Evolutionary conservation across 2,113 vertebrate species (phyloP).

Genomic region (Hyla sarda): DNA sequence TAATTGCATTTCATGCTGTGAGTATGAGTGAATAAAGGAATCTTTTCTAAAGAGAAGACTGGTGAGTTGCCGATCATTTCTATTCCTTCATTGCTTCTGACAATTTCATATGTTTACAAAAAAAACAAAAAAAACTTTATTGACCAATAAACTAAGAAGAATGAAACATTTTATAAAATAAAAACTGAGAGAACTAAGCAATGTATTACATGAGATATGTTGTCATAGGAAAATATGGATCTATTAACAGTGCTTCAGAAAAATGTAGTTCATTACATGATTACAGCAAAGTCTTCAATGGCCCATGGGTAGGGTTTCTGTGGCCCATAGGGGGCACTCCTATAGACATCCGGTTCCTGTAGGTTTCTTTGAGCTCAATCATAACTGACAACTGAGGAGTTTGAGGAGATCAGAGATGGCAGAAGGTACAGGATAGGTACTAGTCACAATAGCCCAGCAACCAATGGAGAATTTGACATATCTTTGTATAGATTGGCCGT

Average conservation of each 20-base stretch:
- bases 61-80: too few species aligned
- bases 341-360: not conserved
- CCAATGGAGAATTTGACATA: not conserved
- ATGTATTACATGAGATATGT: not conserved
- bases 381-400: not conserved
- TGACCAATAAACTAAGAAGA: not conserved
- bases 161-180: not conserved
- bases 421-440: not conserved
- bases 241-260: not conserved
- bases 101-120: too few species aligned
- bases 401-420: not conserved
- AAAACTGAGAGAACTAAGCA: not conserved
- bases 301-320: not conserved
- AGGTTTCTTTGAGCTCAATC: not conserved
- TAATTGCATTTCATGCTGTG: too few species aligned
- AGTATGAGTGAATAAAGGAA: too few species aligned
- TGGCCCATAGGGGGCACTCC: not conserved
- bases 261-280: not conserved
- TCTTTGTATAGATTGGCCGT: not conserved
- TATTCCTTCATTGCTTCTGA: too few species aligned
- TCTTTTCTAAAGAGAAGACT: too few species aligned
- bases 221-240: not conserved
- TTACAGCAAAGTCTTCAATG: too few species aligned
- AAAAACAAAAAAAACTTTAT: not conserved
- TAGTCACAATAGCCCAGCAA: not conserved